Base-by-base conservation (phyloP, 2,888 invertebrate species). In the Phoenoteleia sp. region DNA sequence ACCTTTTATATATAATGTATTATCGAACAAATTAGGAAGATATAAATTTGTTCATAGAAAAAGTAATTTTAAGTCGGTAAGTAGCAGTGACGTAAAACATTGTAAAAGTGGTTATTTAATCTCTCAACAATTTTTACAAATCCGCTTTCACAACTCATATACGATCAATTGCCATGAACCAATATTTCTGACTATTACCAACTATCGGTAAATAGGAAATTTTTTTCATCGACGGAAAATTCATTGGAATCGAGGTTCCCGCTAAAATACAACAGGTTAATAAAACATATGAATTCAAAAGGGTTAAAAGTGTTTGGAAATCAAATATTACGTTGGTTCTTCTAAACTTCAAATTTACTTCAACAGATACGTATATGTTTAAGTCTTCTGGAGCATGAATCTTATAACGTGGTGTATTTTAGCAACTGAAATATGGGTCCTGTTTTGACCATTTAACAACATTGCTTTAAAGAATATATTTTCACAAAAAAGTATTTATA, bases 261-360 rank as follows among this genome's bases (percentile, higher is more conserved):
- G 64, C 72, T 71, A 72, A 81, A 81, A 81, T 81, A 74, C 81
- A 81, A 58, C 58, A 72, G 42, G 36, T 66, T n/a, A 15, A 42
- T 64, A 62, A 71, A 71, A 54, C 62, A 69, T 45, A 33, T 64
- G 17, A 42, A 47, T 21, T 0, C 39, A 5, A 42, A 33, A 11
- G 17, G 33, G 36, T 21, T 0, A 49, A 5, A 42, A 33, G 33
- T 15, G 27, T 6, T 62, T 23, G 15, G 47, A 58, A 47, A 23
- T 27, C n/a, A 52, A 19, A 23, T 15, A 3, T 27, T 45, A 45
- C 11, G 15, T 45, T 39, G 42, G 33, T 17, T 9, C 19, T 33
- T 45, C 3, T 33, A 62, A 17, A 2, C 19, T 21, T 72, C n/a
- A 21, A 49, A 64, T 21, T 74, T 19, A 23, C n/a, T 19, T 56